A percentile compares a stretch with the other conserved stretches of the same genome.
phyloP scores from a whole-genome alignment of 2,113 vertebrate genomes.

The Tetraodon nigroviridis region DNA sequence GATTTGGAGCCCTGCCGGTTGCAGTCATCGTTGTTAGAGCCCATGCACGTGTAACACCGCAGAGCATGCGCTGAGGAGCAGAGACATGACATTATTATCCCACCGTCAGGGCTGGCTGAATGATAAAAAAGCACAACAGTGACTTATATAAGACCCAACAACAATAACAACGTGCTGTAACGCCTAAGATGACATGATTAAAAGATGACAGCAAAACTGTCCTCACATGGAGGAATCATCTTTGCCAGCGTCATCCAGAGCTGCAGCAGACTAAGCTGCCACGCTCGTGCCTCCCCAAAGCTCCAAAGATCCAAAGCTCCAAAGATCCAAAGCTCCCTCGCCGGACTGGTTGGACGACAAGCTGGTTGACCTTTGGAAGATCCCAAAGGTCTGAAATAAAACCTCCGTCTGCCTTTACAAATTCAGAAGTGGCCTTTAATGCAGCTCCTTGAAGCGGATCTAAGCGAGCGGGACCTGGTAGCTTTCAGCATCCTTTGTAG shows the following conservation, averaged over 20 bases:
- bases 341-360: slow-evolving; percentile 24
- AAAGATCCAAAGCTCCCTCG: slow-evolving; percentile 29
- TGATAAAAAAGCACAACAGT: neutral
- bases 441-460: slow-evolving; percentile 52
- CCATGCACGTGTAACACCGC: slow-evolving; percentile 84
- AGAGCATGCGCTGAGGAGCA: slow-evolving; percentile 75
- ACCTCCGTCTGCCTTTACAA: slow-evolving; percentile 27
- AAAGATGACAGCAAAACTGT: slow-evolving; percentile 9
- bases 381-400: slow-evolving; percentile 41
- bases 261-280: slow-evolving; percentile 18
- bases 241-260: slow-evolving; percentile 27
- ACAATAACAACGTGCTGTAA: too few relatives aligned
- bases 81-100: neutral
- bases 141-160: too few relatives aligned
- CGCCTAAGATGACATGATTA: too few relatives aligned
- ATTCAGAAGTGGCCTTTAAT: slow-evolving; percentile 42
- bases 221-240: slow-evolving; percentile 8
- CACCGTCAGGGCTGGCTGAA: too few relatives aligned
- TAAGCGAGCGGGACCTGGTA: slow-evolving; percentile 36
- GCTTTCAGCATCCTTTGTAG: slow-evolving; percentile 27
- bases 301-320: too few relatives aligned
- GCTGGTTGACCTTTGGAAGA: slow-evolving; percentile 55
- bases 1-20: slow-evolving; percentile 83
- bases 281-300: slow-evolving; percentile 38
- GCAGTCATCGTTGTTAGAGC: slow-evolving; percentile 83